Conservation (phyloP, 2,113 vertebrate species). For the Oplegnathus fasciatus region DNA sequence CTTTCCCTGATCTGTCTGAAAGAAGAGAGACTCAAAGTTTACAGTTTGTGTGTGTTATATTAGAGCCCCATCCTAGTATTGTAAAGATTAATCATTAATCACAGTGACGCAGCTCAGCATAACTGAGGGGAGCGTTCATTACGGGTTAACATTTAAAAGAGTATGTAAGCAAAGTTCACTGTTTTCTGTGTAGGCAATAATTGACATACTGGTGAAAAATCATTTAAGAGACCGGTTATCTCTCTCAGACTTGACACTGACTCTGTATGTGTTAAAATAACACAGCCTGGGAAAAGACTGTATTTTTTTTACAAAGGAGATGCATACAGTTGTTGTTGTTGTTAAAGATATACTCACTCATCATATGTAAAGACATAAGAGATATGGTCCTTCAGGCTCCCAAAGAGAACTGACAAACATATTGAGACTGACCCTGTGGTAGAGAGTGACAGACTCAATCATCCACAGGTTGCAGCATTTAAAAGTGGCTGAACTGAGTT, state of each 20-base stretch:
- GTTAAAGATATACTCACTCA: conserved; percentile 82
- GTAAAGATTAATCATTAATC: not conserved
- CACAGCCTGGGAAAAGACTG: not conserved
- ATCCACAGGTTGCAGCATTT: not conserved
- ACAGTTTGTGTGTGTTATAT: not conserved
- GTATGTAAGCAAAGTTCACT: conserved; percentile 24
- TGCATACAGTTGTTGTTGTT: not conserved
- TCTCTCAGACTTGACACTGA: not conserved
- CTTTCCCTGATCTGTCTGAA: conserved; percentile 77
- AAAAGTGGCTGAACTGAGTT: not conserved
- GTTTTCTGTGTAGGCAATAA: not conserved
- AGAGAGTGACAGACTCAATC: conserved; percentile 20
- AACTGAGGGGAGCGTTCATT: not conserved
- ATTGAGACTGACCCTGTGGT: conserved; percentile 84
- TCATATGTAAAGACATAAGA: conserved; percentile 89
- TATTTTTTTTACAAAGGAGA: not conserved
- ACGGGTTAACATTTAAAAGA: conserved; percentile 42
- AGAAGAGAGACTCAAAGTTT: not conserved
- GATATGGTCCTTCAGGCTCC: conserved; percentile 83
- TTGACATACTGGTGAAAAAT: conserved; percentile 22
- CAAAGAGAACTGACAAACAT: conserved; percentile 80
- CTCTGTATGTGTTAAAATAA: not conserved
- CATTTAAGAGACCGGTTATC: not conserved
- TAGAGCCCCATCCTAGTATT: not conserved
- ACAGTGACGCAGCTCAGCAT: not conserved